A percentile compares a stretch with the other conserved stretches of the same genome.
phyloP scores from a whole-genome alignment of 2,888 invertebrate genomes.

The Lasioglossum oenotherae region DNA sequence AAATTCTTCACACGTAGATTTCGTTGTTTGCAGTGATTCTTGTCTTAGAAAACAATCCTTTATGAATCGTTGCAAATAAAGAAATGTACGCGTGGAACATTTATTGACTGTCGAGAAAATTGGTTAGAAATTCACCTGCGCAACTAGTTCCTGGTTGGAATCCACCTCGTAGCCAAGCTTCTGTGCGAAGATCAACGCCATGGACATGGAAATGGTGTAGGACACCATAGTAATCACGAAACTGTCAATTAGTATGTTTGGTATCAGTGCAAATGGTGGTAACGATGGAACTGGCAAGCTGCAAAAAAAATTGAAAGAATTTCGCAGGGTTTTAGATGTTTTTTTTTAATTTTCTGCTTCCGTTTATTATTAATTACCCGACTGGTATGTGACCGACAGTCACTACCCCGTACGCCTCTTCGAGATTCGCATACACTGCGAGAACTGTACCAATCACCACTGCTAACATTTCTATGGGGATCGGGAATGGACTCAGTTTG shows the following conservation, averaged over 20 bases:
- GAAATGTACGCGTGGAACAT: not conserved
- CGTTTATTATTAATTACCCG: conserved; percentile 87
- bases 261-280: conserved; percentile 87
- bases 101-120: not conserved
- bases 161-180: conserved; percentile 91
- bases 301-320: conserved; percentile 63
- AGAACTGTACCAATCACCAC: conserved; percentile 90
- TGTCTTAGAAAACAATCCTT: no score
- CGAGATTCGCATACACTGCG: conserved; percentile 87
- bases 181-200: conserved; percentile 92
- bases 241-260: conserved; percentile 87
- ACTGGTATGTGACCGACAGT: conserved; percentile 92
- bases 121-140: conserved; percentile 85
- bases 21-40: not conserved
- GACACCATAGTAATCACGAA: conserved; percentile 91
- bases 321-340: not conserved
- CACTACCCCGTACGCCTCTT: conserved; percentile 87
- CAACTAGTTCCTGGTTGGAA: conserved; percentile 91
- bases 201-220: conserved; percentile 92
- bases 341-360: not conserved
- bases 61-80: not conserved
- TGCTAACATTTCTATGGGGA: conserved; percentile 93
- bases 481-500: conserved; percentile 89
- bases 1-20: not conserved
- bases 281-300: conserved; percentile 88